A percentile compares a stretch with the other conserved stretches of the same genome.
phyloP scores from a whole-genome alignment of 2,113 vertebrate species.

The Phalacrocorax carbo region DNA sequence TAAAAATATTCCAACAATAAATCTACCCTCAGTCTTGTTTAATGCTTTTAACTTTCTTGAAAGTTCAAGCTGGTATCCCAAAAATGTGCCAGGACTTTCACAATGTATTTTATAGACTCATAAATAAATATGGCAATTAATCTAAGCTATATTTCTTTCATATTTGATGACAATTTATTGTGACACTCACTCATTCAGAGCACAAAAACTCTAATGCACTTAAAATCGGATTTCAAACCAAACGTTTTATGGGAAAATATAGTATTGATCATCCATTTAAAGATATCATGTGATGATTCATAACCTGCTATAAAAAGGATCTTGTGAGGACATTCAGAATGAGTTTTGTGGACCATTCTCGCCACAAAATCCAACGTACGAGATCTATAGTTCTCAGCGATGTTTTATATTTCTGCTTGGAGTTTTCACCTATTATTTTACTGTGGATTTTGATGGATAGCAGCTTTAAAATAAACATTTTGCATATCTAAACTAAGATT shows the following conservation, averaged over 20 bases:
- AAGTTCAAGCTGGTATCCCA: slow-evolving; percentile 81
- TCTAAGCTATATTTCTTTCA: slow-evolving; percentile 79
- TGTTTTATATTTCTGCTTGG: slow-evolving; percentile 30
- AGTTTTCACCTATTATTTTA: background rate
- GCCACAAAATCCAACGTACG: slow-evolving; percentile 18
- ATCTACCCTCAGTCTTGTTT: slow-evolving; percentile 74
- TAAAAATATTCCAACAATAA: slow-evolving; percentile 82
- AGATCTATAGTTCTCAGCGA: background rate
- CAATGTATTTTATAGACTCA: slow-evolving; percentile 80
- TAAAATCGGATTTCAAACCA: slow-evolving; percentile 86
- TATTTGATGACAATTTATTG: slow-evolving; percentile 81
- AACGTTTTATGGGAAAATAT: slow-evolving; percentile 84
- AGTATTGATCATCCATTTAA: slow-evolving; percentile 87
- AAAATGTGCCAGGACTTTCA: slow-evolving; percentile 82
- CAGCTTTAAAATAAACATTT: background rate
- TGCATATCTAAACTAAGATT: background rate
- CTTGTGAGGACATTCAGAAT: slow-evolving; percentile 64
- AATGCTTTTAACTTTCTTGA: slow-evolving; percentile 85
- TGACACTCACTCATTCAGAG: slow-evolving; percentile 70
- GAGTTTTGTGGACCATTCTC: slow-evolving; percentile 28
- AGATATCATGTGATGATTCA: slow-evolving; percentile 78
- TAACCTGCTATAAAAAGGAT: slow-evolving; percentile 71
- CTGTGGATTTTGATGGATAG: background rate
- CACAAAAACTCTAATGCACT: slow-evolving; percentile 83
- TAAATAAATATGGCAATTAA: slow-evolving; percentile 85